Evolutionary conservation across 2,888 invertebrate genomes (phyloP), one percentile per base, ranked within the genome.

Genomic region (Camptogramma bilineatum): DNA sequence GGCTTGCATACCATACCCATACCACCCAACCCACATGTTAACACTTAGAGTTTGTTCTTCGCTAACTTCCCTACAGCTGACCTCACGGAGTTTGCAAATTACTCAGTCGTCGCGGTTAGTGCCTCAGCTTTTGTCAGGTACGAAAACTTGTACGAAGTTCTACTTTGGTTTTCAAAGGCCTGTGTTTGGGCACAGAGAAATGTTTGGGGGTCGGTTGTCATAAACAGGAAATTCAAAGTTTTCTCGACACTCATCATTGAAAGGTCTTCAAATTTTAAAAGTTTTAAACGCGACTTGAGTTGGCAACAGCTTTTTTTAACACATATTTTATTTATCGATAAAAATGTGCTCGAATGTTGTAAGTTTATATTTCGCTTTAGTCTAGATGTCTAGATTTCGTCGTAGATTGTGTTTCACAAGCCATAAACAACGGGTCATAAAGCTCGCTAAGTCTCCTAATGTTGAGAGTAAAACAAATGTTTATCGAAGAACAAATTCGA

Each of bases 41-140:
- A 56, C 64, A 55, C 60, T 54, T 47, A 16, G 54, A 62, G 53
- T 62, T 58, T 62, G 65, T 58, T 62, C 57, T 58, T 58, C 47
- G 47, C 39, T 48, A 62, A 54, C 58, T 62, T 52, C 46, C 42
- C 34, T 24, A 39, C 34, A 50, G 57, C 18, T 53, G 52, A 50
- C 62, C 55, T 58, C 54, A 53, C 48, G 17, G n/a, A 61, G 53
- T 65, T 65, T 34, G 50, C 58, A 66, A 62, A 66, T 62, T 55
- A 58, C 58, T 58, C 52, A 39, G 64, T 47, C 54, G 47, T 54
- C 24, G 65, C 51, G 58, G 57, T 58, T 51, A 31, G 57, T 52
- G 47, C 64, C 51, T 52, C 31, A 52, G 64, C 60, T 60, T 39
- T 62, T 65, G 54, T 62, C 54, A 65, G 62, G 65, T 65, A 58